Conservation (phyloP, 1,140 invertebrate genomes). For the Drosophila aff. region DNA sequence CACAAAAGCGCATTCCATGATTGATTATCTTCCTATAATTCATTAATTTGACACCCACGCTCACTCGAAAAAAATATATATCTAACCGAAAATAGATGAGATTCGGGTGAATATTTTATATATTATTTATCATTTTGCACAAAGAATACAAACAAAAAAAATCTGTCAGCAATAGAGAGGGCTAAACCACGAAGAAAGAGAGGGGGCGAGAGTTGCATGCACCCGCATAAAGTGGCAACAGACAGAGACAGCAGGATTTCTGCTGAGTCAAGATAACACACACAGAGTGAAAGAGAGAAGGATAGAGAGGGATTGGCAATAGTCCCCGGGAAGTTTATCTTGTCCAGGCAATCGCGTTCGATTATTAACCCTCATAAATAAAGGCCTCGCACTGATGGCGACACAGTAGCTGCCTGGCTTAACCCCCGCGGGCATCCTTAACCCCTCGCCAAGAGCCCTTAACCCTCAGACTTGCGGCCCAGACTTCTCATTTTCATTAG, state of each 20-base stretch:
- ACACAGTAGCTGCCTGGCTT: conserved; percentile 46
- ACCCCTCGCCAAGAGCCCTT: conserved; percentile 18
- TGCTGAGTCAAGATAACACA: conserved; percentile 72
- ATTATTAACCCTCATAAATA: conserved; percentile 82
- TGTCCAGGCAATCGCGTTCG: conserved; percentile 73
- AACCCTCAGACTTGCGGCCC: conserved; percentile 19
- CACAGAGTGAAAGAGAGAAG: neutral
- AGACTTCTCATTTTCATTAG: conserved; percentile 64
- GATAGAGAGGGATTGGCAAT: conserved; percentile 12
- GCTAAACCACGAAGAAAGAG: neutral
- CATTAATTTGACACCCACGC: conserved; percentile 61
- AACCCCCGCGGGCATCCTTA: conserved; percentile 12
- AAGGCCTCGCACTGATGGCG: conserved; percentile 30
- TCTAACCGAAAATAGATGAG: conserved; percentile 35
- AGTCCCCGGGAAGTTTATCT: conserved; percentile 57
- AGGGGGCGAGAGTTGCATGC: conserved; percentile 27
- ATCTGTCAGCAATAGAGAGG: neutral
- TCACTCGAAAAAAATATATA: conserved; percentile 4
- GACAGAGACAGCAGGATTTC: conserved; percentile 29
- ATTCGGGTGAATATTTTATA: conserved; percentile 47
- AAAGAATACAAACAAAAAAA: conserved; percentile 7
- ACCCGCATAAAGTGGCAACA: conserved; percentile 48
- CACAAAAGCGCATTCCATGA: conserved; percentile 56
- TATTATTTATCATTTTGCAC: conserved; percentile 17
- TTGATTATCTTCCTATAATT: conserved; percentile 69